A percentile compares a stretch with the other conserved stretches of the same genome.
These are phyloP conservation scores for Ornithoptera priamus DNA, from an alignment of 2,888 invertebrate genomes.

Conservation along the genomic window DNA sequence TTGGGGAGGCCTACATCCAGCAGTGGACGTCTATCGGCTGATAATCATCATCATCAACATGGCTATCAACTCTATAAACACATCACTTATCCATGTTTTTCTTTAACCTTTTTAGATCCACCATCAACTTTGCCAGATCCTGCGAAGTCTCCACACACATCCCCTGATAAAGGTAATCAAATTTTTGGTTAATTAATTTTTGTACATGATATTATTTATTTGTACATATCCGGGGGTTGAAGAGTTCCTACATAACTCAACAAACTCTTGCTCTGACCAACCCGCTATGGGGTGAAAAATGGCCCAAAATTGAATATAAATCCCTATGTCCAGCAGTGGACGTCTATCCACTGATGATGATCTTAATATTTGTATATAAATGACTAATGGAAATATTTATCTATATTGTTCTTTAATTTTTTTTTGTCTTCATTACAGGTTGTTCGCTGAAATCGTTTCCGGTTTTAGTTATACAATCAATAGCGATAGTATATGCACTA, in stretches of 20 bases:
- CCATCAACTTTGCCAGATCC: constrained; percentile 20
- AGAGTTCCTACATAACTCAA: too few species aligned
- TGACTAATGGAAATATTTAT: not conserved
- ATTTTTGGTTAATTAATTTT: too few species aligned
- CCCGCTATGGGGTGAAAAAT: too few species aligned
- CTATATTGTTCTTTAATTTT: not conserved
- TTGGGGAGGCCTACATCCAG: too few species aligned
- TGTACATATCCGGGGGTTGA: not conserved
- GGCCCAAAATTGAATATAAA: too few species aligned
- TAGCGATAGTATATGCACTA: constrained; percentile 36
- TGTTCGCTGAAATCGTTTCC: constrained; percentile 28
- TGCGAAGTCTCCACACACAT: constrained; percentile 27
- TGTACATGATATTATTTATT: not conserved
- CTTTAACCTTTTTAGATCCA: constrained; percentile 15
- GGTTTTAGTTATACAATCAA: constrained; percentile 32
- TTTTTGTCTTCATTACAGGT: constrained; percentile 38
- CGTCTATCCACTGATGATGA: too few species aligned
- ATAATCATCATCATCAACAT: too few species aligned
- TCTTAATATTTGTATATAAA: too few species aligned
- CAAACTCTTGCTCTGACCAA: too few species aligned
- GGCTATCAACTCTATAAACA: too few species aligned
- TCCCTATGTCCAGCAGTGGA: too few species aligned
- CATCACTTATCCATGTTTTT: not conserved
- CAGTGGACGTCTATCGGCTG: too few species aligned
- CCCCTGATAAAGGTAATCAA: constrained; percentile 31